Base-by-base conservation (phyloP, 1,140 invertebrate species). In the Pygmarrhopalites habei region DNA sequence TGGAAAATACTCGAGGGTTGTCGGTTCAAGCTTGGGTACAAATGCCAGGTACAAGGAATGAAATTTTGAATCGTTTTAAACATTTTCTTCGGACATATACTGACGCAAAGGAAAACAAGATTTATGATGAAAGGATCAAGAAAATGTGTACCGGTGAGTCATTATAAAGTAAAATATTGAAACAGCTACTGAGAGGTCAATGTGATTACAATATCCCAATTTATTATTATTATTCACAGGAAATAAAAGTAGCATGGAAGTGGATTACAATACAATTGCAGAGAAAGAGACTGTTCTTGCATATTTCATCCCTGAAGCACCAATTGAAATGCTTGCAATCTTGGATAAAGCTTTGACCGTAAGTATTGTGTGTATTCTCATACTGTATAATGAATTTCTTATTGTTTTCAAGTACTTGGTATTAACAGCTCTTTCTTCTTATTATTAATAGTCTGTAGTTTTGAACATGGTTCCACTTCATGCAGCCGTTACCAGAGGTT, bases 221-320 rank as follows among this genome's bases (percentile, higher is more conserved):
- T n/a, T n/a, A n/a, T n/a, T n/a, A n/a, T n/a, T n/a, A n/a, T n/a
- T n/a, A n/a, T n/a, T 35, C 15, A 44, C 73, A 78, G 82, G 78
- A 32, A 86, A 87, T 71, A 78, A 78, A 56, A 78, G 89, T 3
- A 95, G 92, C 69, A 89, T 99, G 75, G 86, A 91, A 53, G 89
- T 99, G 0, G 91, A 96, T 73, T 99, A 96, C 77, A 86, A 90
- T 58, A 82, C 88, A 69, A 78, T 99, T 58, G 94, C 92, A 0
- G 82, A 85, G 35, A 85, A 90, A 71, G 92, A 96, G 74, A 89
- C 95, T 75, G 88, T 94, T 1, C 78, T 99, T 32, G 95, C 94
- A 0, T 98, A 92, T 76, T 99, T 99, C 73, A 74, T 99, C 43
- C 95, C 95, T 3, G 95, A 99, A 79, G 95, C 95, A 1, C 97